Base-by-base conservation (phyloP, 2,888 invertebrate species). In the Rhyacophila evoluta region DNA sequence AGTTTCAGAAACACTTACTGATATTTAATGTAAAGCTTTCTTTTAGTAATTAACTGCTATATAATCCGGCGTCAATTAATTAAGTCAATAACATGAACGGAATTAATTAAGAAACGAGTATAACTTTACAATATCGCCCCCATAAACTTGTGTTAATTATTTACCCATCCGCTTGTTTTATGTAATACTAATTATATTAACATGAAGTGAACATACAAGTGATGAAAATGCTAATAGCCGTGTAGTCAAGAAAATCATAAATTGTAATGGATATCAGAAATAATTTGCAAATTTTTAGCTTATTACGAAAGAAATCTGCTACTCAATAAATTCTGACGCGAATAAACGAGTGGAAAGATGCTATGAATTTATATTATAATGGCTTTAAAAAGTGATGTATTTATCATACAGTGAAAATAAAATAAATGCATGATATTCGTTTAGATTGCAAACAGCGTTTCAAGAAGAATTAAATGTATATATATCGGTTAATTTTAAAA, bases 61-160 rank as follows among this genome's bases (percentile, higher is more conserved):
- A 41, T 67, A 78, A 78, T 78, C 75, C 69, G 78, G 38, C 55
- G 72, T 75, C 78, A 75, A 78, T 78, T 78, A 78, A 78, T 78
- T 74, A 75, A 75, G 78, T 67, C 41, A 78, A 71, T 75, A 78
- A 33, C 69, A 69, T n/a, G 78, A 38, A 27, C 72, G 41, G 74
- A 78, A 74, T 78, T 78, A 73, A 74, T 74, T 70, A 78, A 78
- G 70, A 29, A 11, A 36, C 28, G 27, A 73, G 73, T 73, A 29
- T 73, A 73, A 69, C 69, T 29, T 69, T 29, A 69, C 69, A 69
- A 29, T 33, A 69, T 69, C 69, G 69, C 69, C 69, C 69, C n/a
- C 27, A 69, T 69, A 69, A 69, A 69, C 29, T 69, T 69, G 69
- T n/a, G 69, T 29, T 69, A 69, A 69, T 69, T 69, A 69, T 69